Evolutionary conservation across 2,113 vertebrate genomes (phyloP), one percentile per base, ranked within the genome.

Genomic region (Tupaia tana): DNA sequence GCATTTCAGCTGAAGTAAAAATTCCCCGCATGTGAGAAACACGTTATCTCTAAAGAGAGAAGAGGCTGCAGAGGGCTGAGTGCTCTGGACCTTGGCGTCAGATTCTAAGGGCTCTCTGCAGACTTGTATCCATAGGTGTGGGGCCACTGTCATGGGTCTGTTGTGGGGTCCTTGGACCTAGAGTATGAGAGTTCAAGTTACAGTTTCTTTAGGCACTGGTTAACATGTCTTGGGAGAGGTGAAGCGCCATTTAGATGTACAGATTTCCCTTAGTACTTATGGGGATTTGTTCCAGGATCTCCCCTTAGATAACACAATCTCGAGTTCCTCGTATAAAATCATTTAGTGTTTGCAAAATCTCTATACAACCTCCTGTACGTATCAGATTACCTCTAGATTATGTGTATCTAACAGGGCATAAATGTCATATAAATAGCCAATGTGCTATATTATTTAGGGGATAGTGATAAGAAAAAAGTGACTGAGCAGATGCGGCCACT

Each of bases 1-100:
- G 19, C 90, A 96, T 83, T 96, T 93, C 56, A 1, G 91, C 90
- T 82, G 85, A 95, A 54, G 79, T 95, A 96, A 83, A 75, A 95
- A 94, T 69, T 89, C 94, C 92, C 73, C 67, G 58, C 43, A 63
- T 91, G 56, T 74, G 88, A 93, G 94, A 97, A 95, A 74, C 64
- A 94, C 16, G 25, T 92, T 75, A 96, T 81, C 71, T 93, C 16
- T 70, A 29, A 0, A 3, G 18, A 43, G 34, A 93, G 79, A 94
- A 80, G 3, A 8, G n/a, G 54, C 31, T 80, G 14, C 9, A 66
- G 77, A 22, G 24, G 25, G 16, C 43, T 96, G 91, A 25, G 78
- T 73, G 22, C 22, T 64, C 13, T 1, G 16, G 91, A 74, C 11
- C 14, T 9, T 43, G 27, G 52, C 71, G 43, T 64, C 29, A 70